Percentiles rank a stretch among this genome's conserved stretches.
Evolutionary conservation across 2,113 vertebrate species (phyloP).

Genomic region (Chaetorhynchus papuensis): DNA sequence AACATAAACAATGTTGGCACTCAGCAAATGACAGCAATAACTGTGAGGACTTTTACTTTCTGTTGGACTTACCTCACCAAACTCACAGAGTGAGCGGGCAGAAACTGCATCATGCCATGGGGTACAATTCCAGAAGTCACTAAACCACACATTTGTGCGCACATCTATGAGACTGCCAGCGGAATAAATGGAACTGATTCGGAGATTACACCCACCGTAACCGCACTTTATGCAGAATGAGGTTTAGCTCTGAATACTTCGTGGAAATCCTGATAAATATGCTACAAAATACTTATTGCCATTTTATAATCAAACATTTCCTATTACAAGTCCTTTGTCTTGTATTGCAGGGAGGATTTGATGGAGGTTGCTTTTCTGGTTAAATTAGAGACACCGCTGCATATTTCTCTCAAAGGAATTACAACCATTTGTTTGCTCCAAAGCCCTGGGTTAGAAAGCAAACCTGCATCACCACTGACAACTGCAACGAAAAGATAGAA

Average conservation of each 20-base stretch:
- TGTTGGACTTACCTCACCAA: not conserved
- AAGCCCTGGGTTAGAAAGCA: not conserved
- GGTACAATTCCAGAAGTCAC: not conserved
- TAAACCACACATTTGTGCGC: rapidly evolving
- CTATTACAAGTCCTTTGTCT: not conserved
- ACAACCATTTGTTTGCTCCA: not conserved
- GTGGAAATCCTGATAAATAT: not conserved
- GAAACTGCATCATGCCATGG: not conserved
- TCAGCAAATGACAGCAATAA: not conserved
- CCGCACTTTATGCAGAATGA: not conserved
- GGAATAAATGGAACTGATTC: not conserved
- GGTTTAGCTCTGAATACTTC: not conserved
- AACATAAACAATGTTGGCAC: not conserved
- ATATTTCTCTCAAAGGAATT: not conserved
- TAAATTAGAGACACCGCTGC: not conserved
- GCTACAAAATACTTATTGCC: not conserved
- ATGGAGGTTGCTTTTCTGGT: not conserved
- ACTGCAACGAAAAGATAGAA: not conserved
- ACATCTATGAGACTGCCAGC: not conserved
- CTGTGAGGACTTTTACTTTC: not conserved
- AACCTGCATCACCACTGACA: not conserved
- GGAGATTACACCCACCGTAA: not conserved
- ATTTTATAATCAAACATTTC: not conserved
- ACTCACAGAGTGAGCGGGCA: not conserved
- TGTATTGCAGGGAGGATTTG: not conserved